These are phyloP conservation scores for Apis florea DNA, from an alignment of 1,140 invertebrate species.

Conservation along the genomic window DNA sequence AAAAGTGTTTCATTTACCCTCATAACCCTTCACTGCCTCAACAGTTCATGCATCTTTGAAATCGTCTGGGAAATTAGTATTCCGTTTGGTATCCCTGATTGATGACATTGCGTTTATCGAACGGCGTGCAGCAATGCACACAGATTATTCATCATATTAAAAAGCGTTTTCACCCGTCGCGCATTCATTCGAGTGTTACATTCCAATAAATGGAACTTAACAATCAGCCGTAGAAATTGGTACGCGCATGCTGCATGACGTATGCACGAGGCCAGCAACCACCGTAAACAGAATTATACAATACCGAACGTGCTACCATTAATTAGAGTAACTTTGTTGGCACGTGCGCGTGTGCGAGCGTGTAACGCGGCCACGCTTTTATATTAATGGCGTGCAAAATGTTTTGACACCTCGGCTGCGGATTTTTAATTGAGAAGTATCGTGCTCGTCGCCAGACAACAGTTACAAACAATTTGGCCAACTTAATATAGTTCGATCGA, in stretches of 20 bases:
- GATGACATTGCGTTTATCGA: conserved; percentile 61
- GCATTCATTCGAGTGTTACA: conserved; percentile 55
- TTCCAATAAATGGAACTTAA: conserved; percentile 65
- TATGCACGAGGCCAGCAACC: conserved; percentile 11
- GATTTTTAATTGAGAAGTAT: conserved; percentile 64
- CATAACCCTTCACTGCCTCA: not conserved
- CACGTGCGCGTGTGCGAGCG: conserved; percentile 16
- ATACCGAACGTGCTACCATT: conserved; percentile 62
- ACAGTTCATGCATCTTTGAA: conserved; percentile 22
- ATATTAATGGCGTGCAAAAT: conserved; percentile 58
- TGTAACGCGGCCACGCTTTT: conserved; percentile 51
- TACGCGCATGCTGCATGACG: conserved; percentile 41
- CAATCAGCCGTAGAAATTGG: conserved; percentile 60
- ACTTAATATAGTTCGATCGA: conserved; percentile 2
- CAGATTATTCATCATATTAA: conserved; percentile 63
- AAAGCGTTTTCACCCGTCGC: conserved; percentile 58
- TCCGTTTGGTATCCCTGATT: conserved; percentile 53
- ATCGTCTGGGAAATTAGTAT: conserved; percentile 57
- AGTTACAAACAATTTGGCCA: conserved; percentile 26
- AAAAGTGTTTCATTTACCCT: not conserved
- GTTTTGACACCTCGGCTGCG: conserved; percentile 55
- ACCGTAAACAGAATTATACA: conserved; percentile 64
- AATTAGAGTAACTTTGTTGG: conserved; percentile 64
- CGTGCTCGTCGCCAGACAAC: conserved; percentile 2
- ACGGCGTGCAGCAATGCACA: conserved; percentile 32